Conservation (phyloP, 2,113 vertebrate species). For the Dipodomys ordii region DNA sequence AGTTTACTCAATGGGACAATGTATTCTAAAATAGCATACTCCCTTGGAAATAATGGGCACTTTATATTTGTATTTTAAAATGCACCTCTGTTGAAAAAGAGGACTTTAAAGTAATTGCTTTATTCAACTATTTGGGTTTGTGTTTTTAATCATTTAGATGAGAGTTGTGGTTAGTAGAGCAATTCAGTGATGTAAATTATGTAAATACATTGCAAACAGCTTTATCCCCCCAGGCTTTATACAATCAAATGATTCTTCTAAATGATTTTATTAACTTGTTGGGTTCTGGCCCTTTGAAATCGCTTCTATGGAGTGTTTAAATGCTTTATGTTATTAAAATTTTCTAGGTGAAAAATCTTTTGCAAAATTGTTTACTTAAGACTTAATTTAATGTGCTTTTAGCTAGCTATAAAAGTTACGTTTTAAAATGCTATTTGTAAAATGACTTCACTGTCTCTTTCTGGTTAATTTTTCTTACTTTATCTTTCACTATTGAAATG, state of each 20-base stretch:
- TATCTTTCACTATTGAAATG: background rate
- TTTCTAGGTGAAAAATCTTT: conserved; percentile 56
- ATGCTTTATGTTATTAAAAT: background rate
- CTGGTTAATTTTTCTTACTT: conserved; percentile 35
- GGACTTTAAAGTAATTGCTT: conserved; percentile 80
- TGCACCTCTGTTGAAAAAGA: conserved; percentile 74
- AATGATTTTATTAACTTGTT: conserved; percentile 43
- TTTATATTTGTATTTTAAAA: conserved; percentile 22
- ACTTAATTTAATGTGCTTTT: conserved; percentile 35
- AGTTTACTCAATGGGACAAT: conserved; percentile 15
- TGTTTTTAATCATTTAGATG: conserved; percentile 81
- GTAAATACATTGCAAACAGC: conserved; percentile 83
- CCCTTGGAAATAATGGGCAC: conserved; percentile 54
- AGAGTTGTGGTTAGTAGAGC: conserved; percentile 81
- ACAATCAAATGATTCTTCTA: conserved; percentile 68
- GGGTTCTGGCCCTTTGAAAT: conserved; percentile 76
- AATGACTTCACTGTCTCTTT: background rate
- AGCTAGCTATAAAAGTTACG: conserved; percentile 54
- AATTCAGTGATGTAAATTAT: conserved; percentile 80
- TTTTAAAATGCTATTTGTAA: conserved; percentile 31
- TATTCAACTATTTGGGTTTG: conserved; percentile 82
- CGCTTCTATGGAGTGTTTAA: conserved; percentile 56
- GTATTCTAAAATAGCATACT: conserved; percentile 47
- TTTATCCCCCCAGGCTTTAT: conserved; percentile 81
- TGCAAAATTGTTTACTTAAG: conserved; percentile 55